Percentiles rank a stretch among this genome's conserved stretches.
phyloP scores from a whole-genome alignment of 2,888 invertebrate species.

The Leptopilina syphax region DNA sequence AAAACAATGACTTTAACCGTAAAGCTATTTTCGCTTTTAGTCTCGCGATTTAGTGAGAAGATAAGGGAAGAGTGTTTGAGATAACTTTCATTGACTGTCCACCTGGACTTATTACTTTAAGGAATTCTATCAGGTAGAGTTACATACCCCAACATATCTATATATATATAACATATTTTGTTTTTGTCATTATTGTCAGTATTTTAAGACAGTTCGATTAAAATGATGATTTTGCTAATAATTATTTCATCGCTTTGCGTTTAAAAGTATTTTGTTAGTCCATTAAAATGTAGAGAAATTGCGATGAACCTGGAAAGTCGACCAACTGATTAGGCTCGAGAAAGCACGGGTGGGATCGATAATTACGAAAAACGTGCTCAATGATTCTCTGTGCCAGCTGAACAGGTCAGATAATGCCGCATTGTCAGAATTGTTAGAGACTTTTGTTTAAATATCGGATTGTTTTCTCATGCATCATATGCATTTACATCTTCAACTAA shows the following conservation, averaged over 20 bases:
- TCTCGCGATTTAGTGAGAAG: neutral
- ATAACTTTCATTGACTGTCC: neutral
- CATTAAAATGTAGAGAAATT: neutral
- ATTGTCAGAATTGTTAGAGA: neutral
- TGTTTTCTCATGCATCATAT: neutral
- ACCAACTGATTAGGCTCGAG: conserved; percentile 2
- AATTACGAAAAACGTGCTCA: conserved; percentile 24
- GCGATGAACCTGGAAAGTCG: neutral
- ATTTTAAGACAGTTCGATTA: neutral
- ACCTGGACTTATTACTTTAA: conserved; percentile 9
- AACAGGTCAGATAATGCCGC: neutral
- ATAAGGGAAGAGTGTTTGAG: neutral
- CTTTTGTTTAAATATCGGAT: neutral
- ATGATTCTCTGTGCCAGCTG: neutral
- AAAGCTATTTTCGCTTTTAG: neutral
- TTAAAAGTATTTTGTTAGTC: neutral
- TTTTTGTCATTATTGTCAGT: neutral
- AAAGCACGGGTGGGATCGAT: conserved; percentile 33
- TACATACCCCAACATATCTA: neutral
- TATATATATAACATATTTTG: neutral
- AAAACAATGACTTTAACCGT: conserved; percentile 1
- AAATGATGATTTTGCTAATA: neutral
- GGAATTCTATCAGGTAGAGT: neutral
- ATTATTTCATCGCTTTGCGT: neutral
- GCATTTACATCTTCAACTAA: neutral